phyloP scores from a whole-genome alignment of 2,797 vertebrate species.

The Rallus crepitans region DNA sequence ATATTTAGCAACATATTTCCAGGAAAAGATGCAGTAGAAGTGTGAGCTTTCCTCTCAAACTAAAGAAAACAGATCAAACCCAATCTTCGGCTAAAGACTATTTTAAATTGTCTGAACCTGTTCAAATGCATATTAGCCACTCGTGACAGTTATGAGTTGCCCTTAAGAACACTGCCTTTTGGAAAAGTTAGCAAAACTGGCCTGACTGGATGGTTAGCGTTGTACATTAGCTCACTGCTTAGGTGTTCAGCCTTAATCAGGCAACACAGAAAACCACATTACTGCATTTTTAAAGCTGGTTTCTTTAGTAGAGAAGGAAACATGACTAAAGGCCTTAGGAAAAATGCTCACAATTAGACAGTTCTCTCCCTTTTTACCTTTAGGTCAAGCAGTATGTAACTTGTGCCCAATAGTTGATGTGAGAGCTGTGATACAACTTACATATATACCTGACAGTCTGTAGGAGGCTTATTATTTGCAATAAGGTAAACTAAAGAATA shows the following conservation, averaged over 20 bases:
- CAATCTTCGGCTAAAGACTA: background rate
- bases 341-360: background rate
- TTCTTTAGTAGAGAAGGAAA: background rate
- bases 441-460: background rate
- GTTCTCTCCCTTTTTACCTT: background rate
- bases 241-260: background rate
- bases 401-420: background rate
- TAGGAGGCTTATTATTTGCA: background rate
- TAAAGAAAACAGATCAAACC: background rate
- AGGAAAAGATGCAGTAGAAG: background rate
- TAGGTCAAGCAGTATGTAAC: background rate
- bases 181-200: background rate
- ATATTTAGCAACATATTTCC: background rate
- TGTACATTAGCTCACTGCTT: background rate
- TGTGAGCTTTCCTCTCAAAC: background rate
- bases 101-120: background rate
- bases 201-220: background rate
- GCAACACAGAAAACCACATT: background rate
- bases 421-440: background rate
- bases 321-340: background rate
- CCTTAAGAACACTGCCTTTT: background rate
- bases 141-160: background rate
- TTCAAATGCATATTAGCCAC: background rate
- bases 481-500: background rate
- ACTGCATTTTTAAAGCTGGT: background rate